Evolutionary conservation across 2,888 invertebrate genomes (phyloP), one percentile per base, ranked within the genome.

Genomic region (Tenthredo distinguenda): DNA sequence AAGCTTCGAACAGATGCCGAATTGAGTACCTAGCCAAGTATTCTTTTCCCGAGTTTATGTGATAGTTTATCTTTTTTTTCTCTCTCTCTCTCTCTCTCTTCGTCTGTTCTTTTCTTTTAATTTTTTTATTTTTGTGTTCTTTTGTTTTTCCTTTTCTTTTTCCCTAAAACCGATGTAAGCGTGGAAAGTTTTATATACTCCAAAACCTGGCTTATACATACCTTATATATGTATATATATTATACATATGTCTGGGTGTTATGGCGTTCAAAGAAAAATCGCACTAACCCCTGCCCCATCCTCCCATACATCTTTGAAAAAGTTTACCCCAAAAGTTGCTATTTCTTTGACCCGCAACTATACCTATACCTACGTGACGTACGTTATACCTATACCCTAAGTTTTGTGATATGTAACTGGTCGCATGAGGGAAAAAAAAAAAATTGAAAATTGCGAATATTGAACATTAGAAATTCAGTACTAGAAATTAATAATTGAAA

Each of bases 151-250:
- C 1, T 40, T 71, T 71, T 71, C 5, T 37, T 34, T 40, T 40
- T 31, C 9, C 15, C 31, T 40, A 18, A 40, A 37, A 72, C n/a
- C 72, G 37, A 72, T 47, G 47, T 47, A 72, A 72, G 37, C 40
- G 72, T 40, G 12, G n/a, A 72, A 72, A 72, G n/a, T 72, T 72
- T 72, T 40, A 72, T 40, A n/a, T 15, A 58, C 58, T 10, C 12
- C 2, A 50, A 50, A 50, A 50, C 12, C 15, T 50, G 2, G 12
- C 50, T 50, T 50, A 50, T 50, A 50, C 50, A 50, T 50, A 50
- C 15, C 10, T 50, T n/a, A 21, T 58, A n/a, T 58, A 58, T 55
- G n/a, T 55, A 55, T 55, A 15, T 1, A 55, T 55, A 55, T n/a
- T 6, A n/a, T 2, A 68, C 26, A 68, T 18, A 15, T 68, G 26